phyloP scores from a whole-genome alignment of 2,113 vertebrate species.

The Rhea americana region DNA sequence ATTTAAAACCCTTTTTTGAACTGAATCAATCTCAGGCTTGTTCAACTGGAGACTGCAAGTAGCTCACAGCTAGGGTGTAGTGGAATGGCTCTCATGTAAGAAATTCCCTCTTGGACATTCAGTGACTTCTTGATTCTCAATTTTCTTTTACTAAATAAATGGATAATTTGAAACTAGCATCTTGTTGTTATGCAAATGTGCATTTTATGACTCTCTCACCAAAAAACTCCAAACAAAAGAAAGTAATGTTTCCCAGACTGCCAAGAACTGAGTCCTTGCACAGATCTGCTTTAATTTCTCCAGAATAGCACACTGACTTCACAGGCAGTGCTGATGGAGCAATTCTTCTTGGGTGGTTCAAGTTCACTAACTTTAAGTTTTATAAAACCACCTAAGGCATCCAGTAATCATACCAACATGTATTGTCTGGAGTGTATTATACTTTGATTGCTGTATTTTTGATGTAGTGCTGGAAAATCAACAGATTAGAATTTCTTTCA shows the following conservation, averaged over 20 bases:
- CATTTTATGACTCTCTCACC: background rate
- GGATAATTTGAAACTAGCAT: background rate
- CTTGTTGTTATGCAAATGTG: background rate
- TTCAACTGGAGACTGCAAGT: accelerated
- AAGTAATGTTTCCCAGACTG: background rate
- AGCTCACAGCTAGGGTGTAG: background rate
- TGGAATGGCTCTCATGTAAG: background rate
- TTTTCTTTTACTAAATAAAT: background rate
- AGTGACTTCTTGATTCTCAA: background rate
- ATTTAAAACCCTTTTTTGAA: background rate
- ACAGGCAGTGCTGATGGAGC: background rate
- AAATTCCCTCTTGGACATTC: background rate
- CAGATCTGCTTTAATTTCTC: background rate
- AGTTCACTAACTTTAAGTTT: background rate
- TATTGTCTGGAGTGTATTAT: background rate
- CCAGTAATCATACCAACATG: constrained; percentile 13
- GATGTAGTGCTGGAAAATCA: background rate
- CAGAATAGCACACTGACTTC: background rate
- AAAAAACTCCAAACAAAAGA: background rate
- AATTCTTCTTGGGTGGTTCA: constrained; percentile 28
- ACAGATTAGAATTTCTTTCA: background rate
- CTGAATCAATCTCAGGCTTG: background rate
- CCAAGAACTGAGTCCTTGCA: background rate
- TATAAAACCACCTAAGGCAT: background rate
- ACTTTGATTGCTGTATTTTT: constrained; percentile 17